These are phyloP conservation scores for Rallus limicola DNA, from an alignment of 2,113 vertebrate genomes.

Conservation along the genomic window DNA sequence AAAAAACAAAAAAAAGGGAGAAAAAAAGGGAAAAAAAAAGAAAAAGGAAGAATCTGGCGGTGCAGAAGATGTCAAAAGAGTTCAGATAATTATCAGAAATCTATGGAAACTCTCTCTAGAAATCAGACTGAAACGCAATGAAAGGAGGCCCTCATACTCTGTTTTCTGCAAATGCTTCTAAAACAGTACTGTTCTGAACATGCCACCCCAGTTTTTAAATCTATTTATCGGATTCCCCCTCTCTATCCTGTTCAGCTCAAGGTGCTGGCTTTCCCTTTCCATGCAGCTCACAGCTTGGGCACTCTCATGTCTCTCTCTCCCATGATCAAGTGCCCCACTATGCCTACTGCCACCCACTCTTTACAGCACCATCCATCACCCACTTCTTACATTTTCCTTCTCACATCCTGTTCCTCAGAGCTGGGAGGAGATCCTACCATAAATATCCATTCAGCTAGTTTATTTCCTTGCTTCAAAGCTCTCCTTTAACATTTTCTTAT, in stretches of 20 bases:
- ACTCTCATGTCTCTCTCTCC: background rate
- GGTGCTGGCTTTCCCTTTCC: background rate
- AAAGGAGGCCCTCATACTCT: background rate
- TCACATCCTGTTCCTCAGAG: background rate
- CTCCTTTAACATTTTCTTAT: background rate
- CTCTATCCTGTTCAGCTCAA: background rate
- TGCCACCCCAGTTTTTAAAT: background rate
- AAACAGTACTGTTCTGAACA: background rate
- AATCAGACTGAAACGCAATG: background rate
- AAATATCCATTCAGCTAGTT: background rate
- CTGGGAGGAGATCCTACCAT: background rate
- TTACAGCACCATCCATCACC: background rate
- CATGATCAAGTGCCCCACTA: background rate
- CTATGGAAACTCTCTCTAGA: background rate
- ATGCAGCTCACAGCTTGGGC: background rate
- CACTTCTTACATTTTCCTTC: background rate
- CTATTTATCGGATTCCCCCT: background rate
- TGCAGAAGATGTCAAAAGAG: background rate
- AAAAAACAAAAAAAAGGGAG: background rate
- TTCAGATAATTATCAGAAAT: conserved; percentile 21
- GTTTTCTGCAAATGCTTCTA: background rate
- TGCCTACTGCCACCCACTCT: background rate
- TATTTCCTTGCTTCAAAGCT: conserved; percentile 42
- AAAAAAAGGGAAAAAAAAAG: background rate
- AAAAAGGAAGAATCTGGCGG: background rate